Conservation (phyloP, 2,888 invertebrate genomes). For the Periphyllus acericola region DNA sequence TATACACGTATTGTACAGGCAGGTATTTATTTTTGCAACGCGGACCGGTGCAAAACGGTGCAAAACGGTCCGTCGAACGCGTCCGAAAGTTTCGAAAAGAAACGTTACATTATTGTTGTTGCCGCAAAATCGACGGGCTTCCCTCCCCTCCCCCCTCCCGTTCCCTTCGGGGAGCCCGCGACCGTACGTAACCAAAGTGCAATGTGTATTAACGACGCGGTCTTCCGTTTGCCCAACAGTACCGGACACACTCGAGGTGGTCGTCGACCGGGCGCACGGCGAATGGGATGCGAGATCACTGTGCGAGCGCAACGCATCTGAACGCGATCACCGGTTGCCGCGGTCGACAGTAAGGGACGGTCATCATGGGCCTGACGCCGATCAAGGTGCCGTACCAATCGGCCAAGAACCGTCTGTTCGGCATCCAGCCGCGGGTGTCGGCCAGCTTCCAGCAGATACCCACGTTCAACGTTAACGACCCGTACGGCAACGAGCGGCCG, state of each 20-base stretch:
- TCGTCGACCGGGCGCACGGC: slow-evolving; percentile 26
- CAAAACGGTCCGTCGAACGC: too few species aligned
- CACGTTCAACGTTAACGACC: slow-evolving; percentile 54
- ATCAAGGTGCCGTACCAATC: slow-evolving; percentile 68
- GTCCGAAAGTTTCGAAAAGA: too few species aligned
- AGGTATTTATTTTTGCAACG: too few species aligned
- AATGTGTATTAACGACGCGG: background rate
- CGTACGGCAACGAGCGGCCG: slow-evolving; percentile 21
- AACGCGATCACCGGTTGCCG: slow-evolving; percentile 17
- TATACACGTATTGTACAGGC: too few species aligned
- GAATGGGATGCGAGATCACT: slow-evolving; percentile 50
- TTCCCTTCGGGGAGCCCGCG: background rate
- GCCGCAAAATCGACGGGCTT: background rate
- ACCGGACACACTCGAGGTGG: slow-evolving; percentile 33
- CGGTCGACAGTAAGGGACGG: background rate
- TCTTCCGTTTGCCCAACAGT: slow-evolving; percentile 20
- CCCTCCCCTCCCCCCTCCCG: background rate
- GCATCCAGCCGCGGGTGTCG: slow-evolving; percentile 70
- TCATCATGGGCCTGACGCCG: slow-evolving; percentile 43
- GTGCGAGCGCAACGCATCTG: background rate
- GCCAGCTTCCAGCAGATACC: slow-evolving; percentile 55
- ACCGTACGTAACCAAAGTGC: too few species aligned
- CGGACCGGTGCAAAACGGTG: too few species aligned
- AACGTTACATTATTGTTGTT: background rate
- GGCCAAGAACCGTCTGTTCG: slow-evolving; percentile 78